Evolutionary conservation across 2,888 invertebrate species (phyloP).

Genomic region (Pachliopta kotzebuea): DNA sequence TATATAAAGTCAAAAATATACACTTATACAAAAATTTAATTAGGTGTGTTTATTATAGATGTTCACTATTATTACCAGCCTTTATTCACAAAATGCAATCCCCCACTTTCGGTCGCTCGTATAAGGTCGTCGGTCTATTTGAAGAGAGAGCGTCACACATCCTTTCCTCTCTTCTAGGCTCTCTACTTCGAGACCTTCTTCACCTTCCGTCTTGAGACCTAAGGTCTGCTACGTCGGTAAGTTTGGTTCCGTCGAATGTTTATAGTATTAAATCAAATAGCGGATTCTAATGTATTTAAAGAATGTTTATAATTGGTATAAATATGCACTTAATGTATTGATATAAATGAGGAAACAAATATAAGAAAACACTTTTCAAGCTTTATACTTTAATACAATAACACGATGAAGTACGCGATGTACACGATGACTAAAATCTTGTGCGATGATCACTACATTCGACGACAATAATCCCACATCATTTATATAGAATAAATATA

Average conservation of each 20-base stretch:
- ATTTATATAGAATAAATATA: neutral
- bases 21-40: no score
- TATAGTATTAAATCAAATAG: neutral
- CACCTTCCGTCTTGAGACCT: no score
- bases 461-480: slow-evolving; percentile 9
- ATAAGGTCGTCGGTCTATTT: no score
- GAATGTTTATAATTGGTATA: neutral
- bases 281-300: neutral
- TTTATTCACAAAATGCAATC: no score
- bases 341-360: neutral
- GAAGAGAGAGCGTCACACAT: no score
- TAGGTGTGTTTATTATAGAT: no score
- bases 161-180: no score
- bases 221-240: no score
- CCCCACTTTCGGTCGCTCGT: no score
- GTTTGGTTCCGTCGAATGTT: neutral
- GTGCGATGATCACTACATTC: slow-evolving; percentile 20
- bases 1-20: no score
- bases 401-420: slow-evolving; percentile 26
- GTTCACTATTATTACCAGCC: no score
- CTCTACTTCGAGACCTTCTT: no score
- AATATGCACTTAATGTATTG: neutral
- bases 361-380: slow-evolving; percentile 15
- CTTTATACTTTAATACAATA: slow-evolving; percentile 26
- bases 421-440: slow-evolving; percentile 15